These are phyloP conservation scores for Latheticus oryzae DNA, from an alignment of 2,888 invertebrate genomes.

Conservation along the genomic window DNA sequence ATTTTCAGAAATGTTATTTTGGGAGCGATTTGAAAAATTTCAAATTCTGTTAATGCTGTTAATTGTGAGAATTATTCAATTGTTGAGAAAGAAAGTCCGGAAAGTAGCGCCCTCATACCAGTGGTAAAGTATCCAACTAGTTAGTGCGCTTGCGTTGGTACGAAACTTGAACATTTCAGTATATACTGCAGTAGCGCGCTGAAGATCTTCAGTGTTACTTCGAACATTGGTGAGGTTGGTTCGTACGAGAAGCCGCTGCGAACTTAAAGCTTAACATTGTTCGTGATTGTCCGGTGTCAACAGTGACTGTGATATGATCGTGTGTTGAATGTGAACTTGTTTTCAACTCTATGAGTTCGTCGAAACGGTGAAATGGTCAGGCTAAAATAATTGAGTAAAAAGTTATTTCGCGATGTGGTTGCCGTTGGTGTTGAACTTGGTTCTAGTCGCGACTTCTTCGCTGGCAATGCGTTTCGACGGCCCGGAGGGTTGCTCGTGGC, in stretches of 20 bases:
- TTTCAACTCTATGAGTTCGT: slow-evolving; percentile 4
- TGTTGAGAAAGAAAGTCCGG: slow-evolving; percentile 38
- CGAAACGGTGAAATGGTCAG: slow-evolving; percentile 30
- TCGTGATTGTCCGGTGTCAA: slow-evolving; percentile 32
- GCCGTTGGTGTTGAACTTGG: slow-evolving; percentile 64
- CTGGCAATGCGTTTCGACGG: slow-evolving; percentile 61
- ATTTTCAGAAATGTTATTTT: no score
- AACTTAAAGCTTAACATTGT: slow-evolving; percentile 19
- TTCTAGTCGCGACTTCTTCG: slow-evolving; percentile 57
- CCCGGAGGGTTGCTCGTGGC: slow-evolving; percentile 66
- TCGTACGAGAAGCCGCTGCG: slow-evolving; percentile 40
- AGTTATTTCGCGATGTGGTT: slow-evolving; percentile 64
- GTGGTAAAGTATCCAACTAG: slow-evolving; percentile 46
- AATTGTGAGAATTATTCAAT: background rate
- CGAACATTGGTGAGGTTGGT: slow-evolving; percentile 47
- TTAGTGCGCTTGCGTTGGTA: slow-evolving; percentile 50
- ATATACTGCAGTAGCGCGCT: slow-evolving; percentile 60
- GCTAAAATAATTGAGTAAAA: slow-evolving; percentile 22
- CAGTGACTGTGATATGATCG: slow-evolving; percentile 43
- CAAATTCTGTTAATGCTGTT: background rate
- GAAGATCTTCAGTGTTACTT: slow-evolving; percentile 58
- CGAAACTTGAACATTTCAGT: slow-evolving; percentile 44
- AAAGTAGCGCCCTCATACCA: slow-evolving; percentile 47
- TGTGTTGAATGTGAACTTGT: slow-evolving; percentile 14
- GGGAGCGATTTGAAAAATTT: slow-evolving; percentile 4